A percentile compares a stretch with the other conserved stretches of the same genome.
These are phyloP conservation scores for Chymomyza costata DNA, from an alignment of 1,140 invertebrate genomes.

Conservation along the genomic window DNA sequence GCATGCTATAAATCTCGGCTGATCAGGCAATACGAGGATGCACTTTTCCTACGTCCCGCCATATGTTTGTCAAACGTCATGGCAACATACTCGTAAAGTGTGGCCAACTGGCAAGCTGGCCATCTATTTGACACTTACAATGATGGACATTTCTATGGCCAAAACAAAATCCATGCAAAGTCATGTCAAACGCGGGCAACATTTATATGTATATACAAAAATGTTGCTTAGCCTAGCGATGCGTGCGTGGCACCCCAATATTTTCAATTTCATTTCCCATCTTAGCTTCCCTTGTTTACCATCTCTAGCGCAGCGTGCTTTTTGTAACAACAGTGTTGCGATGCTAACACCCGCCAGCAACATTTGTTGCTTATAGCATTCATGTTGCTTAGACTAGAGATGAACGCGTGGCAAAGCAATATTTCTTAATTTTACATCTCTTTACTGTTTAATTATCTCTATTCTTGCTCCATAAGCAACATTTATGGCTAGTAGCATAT, in stretches of 20 bases:
- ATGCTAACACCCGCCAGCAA: slow-evolving; percentile 27
- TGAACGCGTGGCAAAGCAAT: too few relatives aligned
- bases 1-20: slow-evolving; percentile 59
- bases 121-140: background rate
- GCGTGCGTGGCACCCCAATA: too few relatives aligned
- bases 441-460: too few relatives aligned
- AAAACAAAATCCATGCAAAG: slow-evolving; percentile 5
- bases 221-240: background rate
- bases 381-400: too few relatives aligned
- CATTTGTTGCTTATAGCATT: slow-evolving; percentile 64
- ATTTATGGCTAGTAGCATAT: too few relatives aligned
- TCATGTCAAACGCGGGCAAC: background rate
- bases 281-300: slow-evolving; percentile 24
- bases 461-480: too few relatives aligned
- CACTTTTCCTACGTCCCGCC: slow-evolving; percentile 1
- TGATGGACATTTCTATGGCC: slow-evolving; percentile 8
- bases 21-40: too few relatives aligned
- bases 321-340: too few relatives aligned
- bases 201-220: slow-evolving; percentile 17
- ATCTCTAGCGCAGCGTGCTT: too few relatives aligned
- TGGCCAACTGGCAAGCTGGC: slow-evolving; percentile 14
- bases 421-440: too few relatives aligned
- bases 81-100: slow-evolving; percentile 20
- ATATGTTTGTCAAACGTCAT: slow-evolving; percentile 37
- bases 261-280: too few relatives aligned